These are phyloP conservation scores for Panzeria rudis DNA, from an alignment of 2,888 invertebrate species.

Conservation along the genomic window DNA sequence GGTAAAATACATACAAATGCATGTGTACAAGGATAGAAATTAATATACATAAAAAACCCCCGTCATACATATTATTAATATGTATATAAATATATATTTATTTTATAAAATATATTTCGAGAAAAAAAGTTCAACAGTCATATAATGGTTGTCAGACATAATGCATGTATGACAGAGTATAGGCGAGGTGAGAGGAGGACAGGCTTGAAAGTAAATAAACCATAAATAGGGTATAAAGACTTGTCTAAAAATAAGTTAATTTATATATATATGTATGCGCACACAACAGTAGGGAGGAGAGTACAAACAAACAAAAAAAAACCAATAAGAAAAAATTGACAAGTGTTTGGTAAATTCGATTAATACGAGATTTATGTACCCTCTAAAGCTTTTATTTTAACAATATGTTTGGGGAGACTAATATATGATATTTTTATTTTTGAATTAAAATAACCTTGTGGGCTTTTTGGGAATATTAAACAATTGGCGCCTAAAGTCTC, in stretches of 20 bases:
- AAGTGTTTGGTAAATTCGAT: slow-evolving; percentile 27
- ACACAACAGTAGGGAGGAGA: not conserved
- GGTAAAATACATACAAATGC: slow-evolving; percentile 4
- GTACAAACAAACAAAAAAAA: not conserved
- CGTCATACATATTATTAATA: not conserved
- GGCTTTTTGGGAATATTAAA: not conserved
- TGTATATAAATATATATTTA: not conserved
- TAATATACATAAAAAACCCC: slow-evolving; percentile 20
- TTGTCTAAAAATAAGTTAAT: slow-evolving; percentile 43
- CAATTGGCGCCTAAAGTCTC: slow-evolving; percentile 11
- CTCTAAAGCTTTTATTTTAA: not conserved
- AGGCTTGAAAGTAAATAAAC: slow-evolving; percentile 48
- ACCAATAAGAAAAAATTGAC: slow-evolving; percentile 5
- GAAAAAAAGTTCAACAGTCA: not conserved
- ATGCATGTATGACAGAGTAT: not conserved
- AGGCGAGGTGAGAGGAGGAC: slow-evolving; percentile 2
- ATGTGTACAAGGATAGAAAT: slow-evolving; percentile 12
- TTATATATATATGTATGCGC: slow-evolving; percentile 21
- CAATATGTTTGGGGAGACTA: slow-evolving; percentile 4
- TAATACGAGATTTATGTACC: slow-evolving; percentile 38
- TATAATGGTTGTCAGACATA: slow-evolving; percentile 14
- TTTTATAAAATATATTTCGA: not conserved
- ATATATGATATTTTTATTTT: not conserved
- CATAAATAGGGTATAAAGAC: slow-evolving; percentile 46
- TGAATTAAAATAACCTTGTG: not conserved